phyloP scores from a whole-genome alignment of 1,140 invertebrate genomes.

The Drosophila subpulchrella region DNA sequence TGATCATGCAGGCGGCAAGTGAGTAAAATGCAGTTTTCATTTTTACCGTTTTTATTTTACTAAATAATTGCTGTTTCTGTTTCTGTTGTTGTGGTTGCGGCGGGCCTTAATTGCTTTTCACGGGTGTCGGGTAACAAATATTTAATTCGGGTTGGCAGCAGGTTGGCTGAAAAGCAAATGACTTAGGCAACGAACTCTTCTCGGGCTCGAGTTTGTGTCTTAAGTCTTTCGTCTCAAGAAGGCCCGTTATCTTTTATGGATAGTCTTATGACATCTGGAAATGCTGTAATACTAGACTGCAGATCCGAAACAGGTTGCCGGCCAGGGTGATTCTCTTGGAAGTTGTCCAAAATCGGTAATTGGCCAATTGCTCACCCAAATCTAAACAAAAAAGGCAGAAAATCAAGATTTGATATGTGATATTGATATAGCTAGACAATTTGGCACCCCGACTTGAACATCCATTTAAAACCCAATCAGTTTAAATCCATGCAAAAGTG shows the following conservation, averaged over 20 bases:
- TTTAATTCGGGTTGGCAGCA: constrained; percentile 24
- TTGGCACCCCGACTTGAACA: neutral
- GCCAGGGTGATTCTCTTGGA: constrained; percentile 13
- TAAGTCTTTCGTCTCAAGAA: constrained; percentile 49
- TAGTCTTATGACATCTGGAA: constrained; percentile 44
- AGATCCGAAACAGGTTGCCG: constrained; percentile 16
- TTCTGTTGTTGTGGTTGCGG: constrained; percentile 1
- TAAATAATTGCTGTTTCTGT: constrained; percentile 26
- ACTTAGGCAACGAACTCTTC: constrained; percentile 39
- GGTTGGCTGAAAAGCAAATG: constrained; percentile 7
- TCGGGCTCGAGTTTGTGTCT: constrained; percentile 51
- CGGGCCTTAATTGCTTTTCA: constrained; percentile 36
- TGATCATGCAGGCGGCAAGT: constrained; percentile 84
- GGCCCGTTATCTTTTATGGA: constrained; percentile 15
- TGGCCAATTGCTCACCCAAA: constrained; percentile 20
- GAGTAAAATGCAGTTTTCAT: constrained; percentile 58
- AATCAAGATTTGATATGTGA: neutral
- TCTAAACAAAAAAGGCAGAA: neutral
- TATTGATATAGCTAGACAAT: neutral
- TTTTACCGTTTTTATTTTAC: constrained; percentile 35
- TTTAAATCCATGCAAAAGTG: constrained; percentile 10
- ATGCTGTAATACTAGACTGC: constrained; percentile 31
- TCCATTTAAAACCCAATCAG: constrained; percentile 2
- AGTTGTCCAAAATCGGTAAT: constrained; percentile 10
- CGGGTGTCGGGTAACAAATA: constrained; percentile 35